Base-by-base conservation (phyloP, 2,797 vertebrate genomes). In the Gymnoscopelus braueri region DNA sequence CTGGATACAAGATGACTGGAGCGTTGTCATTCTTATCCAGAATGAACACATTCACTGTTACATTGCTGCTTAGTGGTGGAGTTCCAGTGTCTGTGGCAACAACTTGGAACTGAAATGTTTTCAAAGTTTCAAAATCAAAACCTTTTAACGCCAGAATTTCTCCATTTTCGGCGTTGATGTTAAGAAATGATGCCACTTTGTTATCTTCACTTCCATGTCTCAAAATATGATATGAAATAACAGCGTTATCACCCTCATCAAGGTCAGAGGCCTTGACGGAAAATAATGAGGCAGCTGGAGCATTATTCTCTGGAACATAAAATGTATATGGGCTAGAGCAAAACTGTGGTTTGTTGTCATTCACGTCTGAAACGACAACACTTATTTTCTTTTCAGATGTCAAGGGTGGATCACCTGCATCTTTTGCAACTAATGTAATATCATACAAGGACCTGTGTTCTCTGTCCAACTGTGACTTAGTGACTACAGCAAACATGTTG, bases 221-320 rank as follows among this genome's bases (percentile, higher is more conserved):
- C 11, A 60, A 15, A 24, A 84, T 67, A 2, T 79, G 50, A 69
- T 90, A 90, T 13, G 65, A 81, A 4, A 91, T 32, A 5, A 79
- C 6, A 0, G 75, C 68, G 14, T 90, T 91, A 75, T 88, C 82
- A 39, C 66, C 58, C 23, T 68, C 32, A 61, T 92, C 91, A 26
- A 73, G 69, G 24, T 92, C 92, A 23, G 57, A 80, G 0, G 92
- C 89, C 0, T 69, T 86, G 2, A 88, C 79, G 0, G 80, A 82
- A 63, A 91, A 90, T 63, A 91, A 72, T 32, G 81, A 82, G 23
- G 65, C 65, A 1, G 87, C 89, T 0, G 88, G 88, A 1, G 72
- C 56, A 52, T 91, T 92, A 64, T 92, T 93, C 66, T 93, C 92
- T 19, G 50, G 83, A 24, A 91, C 55, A 47, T 89, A 89, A 65